Percentiles rank a stretch among this genome's conserved stretches.
Conservation (phyloP, 2,888 invertebrate species). For the Lagria hirta region DNA sequence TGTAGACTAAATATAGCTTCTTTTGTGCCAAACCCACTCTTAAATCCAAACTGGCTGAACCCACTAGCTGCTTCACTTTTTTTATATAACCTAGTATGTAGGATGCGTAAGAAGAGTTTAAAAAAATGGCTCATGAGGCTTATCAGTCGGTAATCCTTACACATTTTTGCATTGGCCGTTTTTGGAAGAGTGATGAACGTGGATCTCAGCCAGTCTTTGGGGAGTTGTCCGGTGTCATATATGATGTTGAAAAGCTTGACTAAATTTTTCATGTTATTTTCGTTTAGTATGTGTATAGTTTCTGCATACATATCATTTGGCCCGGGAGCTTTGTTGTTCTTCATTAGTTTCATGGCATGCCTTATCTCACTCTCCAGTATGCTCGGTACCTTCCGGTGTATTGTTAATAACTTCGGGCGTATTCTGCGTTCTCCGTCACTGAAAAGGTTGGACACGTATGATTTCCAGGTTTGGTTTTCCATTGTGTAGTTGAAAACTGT, state of each 20-base stretch:
- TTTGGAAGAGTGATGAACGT: slow-evolving; percentile 3
- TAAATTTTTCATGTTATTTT: slow-evolving; percentile 1
- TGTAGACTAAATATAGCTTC: not conserved
- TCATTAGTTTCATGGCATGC: slow-evolving; percentile 6
- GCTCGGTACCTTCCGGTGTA: too few species aligned
- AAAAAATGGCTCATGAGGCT: slow-evolving; percentile 1
- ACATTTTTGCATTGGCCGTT: slow-evolving; percentile 3
- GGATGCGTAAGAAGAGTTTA: not conserved
- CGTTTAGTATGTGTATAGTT: slow-evolving; percentile 10
- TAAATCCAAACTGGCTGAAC: not conserved
- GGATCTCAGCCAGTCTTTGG: slow-evolving; percentile 7
- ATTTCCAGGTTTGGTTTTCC: too few species aligned
- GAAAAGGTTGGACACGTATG: too few species aligned
- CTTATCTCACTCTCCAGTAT: slow-evolving; percentile 3
- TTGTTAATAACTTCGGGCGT: too few species aligned
- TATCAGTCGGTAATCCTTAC: slow-evolving; percentile 9
- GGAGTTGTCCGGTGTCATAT: slow-evolving; percentile 2
- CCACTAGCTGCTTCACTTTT: not conserved
- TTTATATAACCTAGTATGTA: slow-evolving; percentile 2
- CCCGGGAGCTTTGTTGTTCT: slow-evolving; percentile 13
- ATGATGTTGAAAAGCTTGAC: slow-evolving; percentile 1
- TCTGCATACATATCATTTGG: slow-evolving; percentile 11
- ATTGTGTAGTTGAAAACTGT: too few species aligned
- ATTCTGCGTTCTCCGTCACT: too few species aligned
- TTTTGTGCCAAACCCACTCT: not conserved